A percentile compares a stretch with the other conserved stretches of the same genome.
Conservation (phyloP, 2,888 invertebrate species). For the Liodrosophila aerea region DNA sequence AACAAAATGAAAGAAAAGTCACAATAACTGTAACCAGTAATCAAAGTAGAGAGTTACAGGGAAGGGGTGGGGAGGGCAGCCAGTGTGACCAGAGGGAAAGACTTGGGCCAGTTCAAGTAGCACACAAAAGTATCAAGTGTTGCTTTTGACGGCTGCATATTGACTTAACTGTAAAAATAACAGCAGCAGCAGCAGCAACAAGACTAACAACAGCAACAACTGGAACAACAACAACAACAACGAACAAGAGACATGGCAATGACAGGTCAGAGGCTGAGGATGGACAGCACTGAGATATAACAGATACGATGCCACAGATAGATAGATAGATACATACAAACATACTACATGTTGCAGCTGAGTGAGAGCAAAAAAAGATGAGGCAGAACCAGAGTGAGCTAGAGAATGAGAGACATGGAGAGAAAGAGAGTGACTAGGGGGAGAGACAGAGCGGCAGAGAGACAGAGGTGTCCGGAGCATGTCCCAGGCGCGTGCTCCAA, state of each 20-base stretch:
- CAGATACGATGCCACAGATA: constrained; percentile 14
- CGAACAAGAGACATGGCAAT: constrained; percentile 23
- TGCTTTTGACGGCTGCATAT: constrained; percentile 78
- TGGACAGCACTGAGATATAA: constrained; percentile 15
- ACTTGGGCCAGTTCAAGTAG: constrained; percentile 49
- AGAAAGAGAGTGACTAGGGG: not conserved
- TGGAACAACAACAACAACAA: constrained; percentile 9
- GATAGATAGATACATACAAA: too few species aligned
- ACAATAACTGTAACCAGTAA: constrained; percentile 65
- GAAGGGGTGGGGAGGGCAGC: not conserved
- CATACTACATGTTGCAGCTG: constrained; percentile 44
- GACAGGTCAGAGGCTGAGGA: constrained; percentile 35
- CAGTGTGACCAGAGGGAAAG: constrained; percentile 16
- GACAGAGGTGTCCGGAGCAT: constrained; percentile 37
- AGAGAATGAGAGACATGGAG: not conserved
- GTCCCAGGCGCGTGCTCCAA: constrained; percentile 70
- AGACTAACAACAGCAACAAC: too few species aligned
- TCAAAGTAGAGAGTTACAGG: constrained; percentile 14
- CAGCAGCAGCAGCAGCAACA: constrained; percentile 26
- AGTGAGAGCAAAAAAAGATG: constrained; percentile 31
- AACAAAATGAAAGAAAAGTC: constrained; percentile 65
- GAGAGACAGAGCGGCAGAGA: not conserved
- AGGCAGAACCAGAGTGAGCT: constrained; percentile 36
- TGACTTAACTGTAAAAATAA: constrained; percentile 75
- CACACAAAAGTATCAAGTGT: constrained; percentile 76